Evolutionary conservation across 2,888 invertebrate species (phyloP), one percentile per base, ranked within the genome.

Genomic region (Drosophila tanythrix): DNA sequence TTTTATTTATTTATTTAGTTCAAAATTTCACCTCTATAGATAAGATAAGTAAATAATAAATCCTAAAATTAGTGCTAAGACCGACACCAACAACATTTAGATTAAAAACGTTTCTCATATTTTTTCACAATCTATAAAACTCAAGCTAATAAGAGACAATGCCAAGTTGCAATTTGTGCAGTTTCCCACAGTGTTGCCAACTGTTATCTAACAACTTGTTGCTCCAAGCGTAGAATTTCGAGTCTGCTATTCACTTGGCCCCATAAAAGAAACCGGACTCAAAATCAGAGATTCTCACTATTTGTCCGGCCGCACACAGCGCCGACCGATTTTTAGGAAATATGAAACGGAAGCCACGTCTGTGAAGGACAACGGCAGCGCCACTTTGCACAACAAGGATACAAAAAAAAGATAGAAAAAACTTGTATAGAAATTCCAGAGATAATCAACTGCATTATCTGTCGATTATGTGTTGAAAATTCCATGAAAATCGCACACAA

Each of bases 401-500:
- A 25, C 53, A 58, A 77, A 35, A 67, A 58, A 11, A 35, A 38
- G 38, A 38, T 50, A 38, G 2, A 27, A 46, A 38, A 29, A 55
- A 15, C 27, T 35, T 77, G 74, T 70, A 85, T 70, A 76, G 86
- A 80, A 80, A 85, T 83, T 82, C 76, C 82, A 71, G 85, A 88
- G 85, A 86, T 86, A 86, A 86, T 88, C 85, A 84, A 77, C 56
- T 65, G 81, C 83, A 83, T 88, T 88, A 88, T 87, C 88, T 74
- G 27, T 57, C 69, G 87, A 83, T 89, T 88, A 83, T 82, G 89
- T 84, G 79, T 81, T 81, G 61, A 74, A 78, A 87, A 87, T 88
- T 88, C 89, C 78, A 66, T 76, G 81, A 79, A 88, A 88, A 88
- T 88, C 81, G 82, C 83, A 79, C 82, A 79, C 70, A 81, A 76